phyloP scores from a whole-genome alignment of 2,797 vertebrate species.

The Macroramphosus scolopax region DNA sequence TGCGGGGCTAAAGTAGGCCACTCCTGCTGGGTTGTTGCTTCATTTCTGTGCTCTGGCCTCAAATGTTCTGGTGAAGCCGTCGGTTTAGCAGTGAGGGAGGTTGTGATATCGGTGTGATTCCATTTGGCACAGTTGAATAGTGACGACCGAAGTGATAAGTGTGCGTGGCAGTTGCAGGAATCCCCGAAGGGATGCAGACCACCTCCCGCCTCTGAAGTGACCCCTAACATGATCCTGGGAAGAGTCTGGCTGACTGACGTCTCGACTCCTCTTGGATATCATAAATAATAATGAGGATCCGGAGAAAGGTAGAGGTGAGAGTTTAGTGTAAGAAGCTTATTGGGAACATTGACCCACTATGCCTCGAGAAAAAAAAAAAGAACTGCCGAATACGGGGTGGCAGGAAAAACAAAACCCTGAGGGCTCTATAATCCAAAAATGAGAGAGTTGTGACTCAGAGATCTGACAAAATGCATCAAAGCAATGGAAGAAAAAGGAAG shows the following conservation, averaged over 20 bases:
- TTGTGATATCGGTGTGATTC: slow-evolving; percentile 47
- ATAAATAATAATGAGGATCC: slow-evolving; percentile 18
- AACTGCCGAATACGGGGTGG: neutral
- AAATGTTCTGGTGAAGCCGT: slow-evolving; percentile 33
- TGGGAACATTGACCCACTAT: slow-evolving; percentile 48
- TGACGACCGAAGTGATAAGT: slow-evolving; percentile 25
- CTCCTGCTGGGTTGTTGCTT: slow-evolving; percentile 62
- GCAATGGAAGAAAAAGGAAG: slow-evolving; percentile 52
- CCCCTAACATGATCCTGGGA: too few species aligned
- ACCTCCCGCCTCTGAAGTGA: neutral
- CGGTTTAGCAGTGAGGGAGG: slow-evolving; percentile 34
- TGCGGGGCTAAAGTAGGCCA: slow-evolving; percentile 62
- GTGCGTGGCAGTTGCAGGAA: slow-evolving; percentile 7
- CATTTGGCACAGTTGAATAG: slow-evolving; percentile 45
- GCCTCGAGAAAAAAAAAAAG: slow-evolving; percentile 13
- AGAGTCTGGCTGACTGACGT: too few species aligned
- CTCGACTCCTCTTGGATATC: slow-evolving; percentile 1
- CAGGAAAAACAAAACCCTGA: slow-evolving; percentile 47
- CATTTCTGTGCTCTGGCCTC: slow-evolving; percentile 42
- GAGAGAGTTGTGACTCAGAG: slow-evolving; percentile 61
- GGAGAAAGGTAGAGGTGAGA: slow-evolving; percentile 49
- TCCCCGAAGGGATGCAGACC: slow-evolving; percentile 18
- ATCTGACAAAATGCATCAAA: slow-evolving; percentile 71
- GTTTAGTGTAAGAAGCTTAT: slow-evolving; percentile 69
- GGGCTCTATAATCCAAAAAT: slow-evolving; percentile 66